Evolutionary conservation across 2,888 invertebrate species (phyloP), one percentile per base, ranked within the genome.

Genomic region (Aphodius granarius): DNA sequence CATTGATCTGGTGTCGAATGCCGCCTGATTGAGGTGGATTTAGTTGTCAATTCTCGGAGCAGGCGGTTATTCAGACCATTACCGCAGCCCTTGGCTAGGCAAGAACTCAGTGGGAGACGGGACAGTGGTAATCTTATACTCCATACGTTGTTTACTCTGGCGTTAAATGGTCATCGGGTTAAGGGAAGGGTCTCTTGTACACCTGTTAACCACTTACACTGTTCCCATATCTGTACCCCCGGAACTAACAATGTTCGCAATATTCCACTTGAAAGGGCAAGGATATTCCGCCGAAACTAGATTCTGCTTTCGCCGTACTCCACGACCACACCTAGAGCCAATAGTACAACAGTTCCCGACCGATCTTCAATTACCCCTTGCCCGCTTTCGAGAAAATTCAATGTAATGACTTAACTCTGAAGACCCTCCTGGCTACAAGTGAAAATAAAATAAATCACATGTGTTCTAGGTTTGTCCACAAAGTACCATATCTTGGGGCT

Each of bases 151-250:
- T 81, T 81, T 83, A 84, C 82, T 84, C 83, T 83, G 82, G 81
- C 83, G 81, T 81, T 78, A 84, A 84, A 83, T 82, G 83, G 82
- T 81, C 82, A 82, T 82, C 80, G 80, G 82, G 83, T 83, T 83
- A 82, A 81, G 81, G 81, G 79, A 80, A 81, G 82, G 81, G 82
- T 82, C 82, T 80, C 22, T 43, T 78, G 80, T 83, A 80, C 84
- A 84, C 83, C 84, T 84, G 84, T 83, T 84, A 82, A 80, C 82
- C 84, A 84, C 82, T 84, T 84, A 81, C 81, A 77, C 75, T 76
- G 82, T 83, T 84, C 84, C 82, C 84, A 84, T 77, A 72, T 72
- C 76, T 23, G 83, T 75, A 74, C 72, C 70, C 63, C 72, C 72
- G 68, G 68, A 75, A 75, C 75, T 75, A 75, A 75, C 75, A 75